phyloP scores from a whole-genome alignment of 1,140 invertebrate genomes.

The Andricus grossulariae region DNA sequence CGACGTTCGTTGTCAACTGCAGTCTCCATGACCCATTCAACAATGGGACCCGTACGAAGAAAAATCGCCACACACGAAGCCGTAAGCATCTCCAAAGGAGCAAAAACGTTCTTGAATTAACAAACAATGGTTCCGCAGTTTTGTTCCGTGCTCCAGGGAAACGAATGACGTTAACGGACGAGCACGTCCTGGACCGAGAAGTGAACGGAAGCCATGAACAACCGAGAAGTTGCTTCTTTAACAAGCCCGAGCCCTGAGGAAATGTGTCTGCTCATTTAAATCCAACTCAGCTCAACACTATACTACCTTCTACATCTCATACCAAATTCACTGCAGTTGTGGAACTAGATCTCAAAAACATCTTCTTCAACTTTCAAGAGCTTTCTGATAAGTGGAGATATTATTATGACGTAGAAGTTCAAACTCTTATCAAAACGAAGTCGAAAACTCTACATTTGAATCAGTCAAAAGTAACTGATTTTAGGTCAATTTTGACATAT shows the following conservation, averaged over 20 bases:
- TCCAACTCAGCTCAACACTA: slow-evolving; percentile 12
- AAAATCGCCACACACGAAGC: slow-evolving; percentile 66
- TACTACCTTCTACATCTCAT: not conserved
- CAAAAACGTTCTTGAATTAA: slow-evolving; percentile 61
- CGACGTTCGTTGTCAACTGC: slow-evolving; percentile 36
- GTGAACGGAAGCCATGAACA: slow-evolving; percentile 58
- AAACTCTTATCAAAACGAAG: no score
- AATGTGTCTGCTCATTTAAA: slow-evolving; percentile 45
- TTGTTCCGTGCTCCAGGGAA: slow-evolving; percentile 32
- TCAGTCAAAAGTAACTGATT: no score
- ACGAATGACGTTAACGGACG: slow-evolving; percentile 51
- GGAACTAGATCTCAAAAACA: not conserved
- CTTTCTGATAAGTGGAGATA: no score
- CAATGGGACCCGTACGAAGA: slow-evolving; percentile 50
- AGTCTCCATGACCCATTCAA: slow-evolving; percentile 46
- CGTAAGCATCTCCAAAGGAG: slow-evolving; percentile 50
- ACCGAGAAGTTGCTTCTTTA: slow-evolving; percentile 47
- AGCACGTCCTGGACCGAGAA: slow-evolving; percentile 46
- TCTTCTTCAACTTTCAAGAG: no score
- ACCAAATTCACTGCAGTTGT: not conserved
- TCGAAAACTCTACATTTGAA: no score
- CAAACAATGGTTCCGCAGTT: slow-evolving; percentile 67
- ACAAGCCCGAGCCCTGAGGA: slow-evolving; percentile 42
- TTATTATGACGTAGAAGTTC: no score
- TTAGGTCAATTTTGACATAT: no score